These are phyloP conservation scores for Gallinago paraguaiae DNA, from an alignment of 2,113 vertebrate species.

Conservation along the genomic window DNA sequence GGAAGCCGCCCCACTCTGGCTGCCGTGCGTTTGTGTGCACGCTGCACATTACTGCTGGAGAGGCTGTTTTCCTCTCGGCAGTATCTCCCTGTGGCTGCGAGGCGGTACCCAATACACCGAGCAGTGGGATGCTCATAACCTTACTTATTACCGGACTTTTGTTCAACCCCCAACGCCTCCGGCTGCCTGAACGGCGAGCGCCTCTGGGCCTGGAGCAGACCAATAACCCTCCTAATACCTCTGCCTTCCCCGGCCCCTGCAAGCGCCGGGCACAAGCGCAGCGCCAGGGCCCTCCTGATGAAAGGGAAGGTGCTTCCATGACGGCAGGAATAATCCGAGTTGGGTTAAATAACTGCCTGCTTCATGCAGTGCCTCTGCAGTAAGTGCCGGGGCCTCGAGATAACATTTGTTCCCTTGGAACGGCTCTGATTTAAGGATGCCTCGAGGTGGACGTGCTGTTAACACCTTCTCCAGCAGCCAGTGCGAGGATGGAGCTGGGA, in stretches of 20 bases:
- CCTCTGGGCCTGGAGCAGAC: background rate
- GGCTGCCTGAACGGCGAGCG: background rate
- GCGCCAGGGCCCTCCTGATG: background rate
- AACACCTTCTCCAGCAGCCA: background rate
- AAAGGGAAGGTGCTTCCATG: conserved; percentile 5
- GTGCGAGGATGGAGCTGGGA: background rate
- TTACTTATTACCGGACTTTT: background rate
- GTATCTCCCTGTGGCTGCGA: background rate
- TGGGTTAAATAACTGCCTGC: background rate
- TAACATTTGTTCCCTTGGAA: background rate
- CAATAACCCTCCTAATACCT: background rate
- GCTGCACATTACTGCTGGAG: background rate
- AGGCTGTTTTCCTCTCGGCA: background rate
- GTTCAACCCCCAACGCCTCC: background rate
- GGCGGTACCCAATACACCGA: background rate
- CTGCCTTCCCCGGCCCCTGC: background rate
- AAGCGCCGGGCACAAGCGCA: background rate
- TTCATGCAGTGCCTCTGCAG: background rate
- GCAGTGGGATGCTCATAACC: conserved; percentile 5
- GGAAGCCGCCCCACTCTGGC: accelerated
- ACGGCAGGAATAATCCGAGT: background rate
- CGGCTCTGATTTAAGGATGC: background rate
- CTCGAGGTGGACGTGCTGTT: background rate
- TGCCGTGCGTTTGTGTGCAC: background rate
- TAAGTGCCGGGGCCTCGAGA: background rate